Conservation (phyloP, 2,113 vertebrate species). For the Delphinus delphis region DNA sequence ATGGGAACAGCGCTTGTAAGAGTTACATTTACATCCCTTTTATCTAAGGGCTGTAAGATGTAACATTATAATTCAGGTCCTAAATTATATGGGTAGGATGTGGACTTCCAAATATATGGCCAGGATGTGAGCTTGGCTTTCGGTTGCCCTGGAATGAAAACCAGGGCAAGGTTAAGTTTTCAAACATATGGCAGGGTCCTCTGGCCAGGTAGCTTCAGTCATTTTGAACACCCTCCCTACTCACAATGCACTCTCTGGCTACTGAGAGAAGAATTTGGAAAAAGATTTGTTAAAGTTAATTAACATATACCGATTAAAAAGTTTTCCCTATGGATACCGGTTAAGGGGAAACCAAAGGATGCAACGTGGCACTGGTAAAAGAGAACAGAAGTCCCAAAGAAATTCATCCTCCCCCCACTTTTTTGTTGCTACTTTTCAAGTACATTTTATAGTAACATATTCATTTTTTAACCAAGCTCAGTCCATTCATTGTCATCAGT, state of each 20-base stretch:
- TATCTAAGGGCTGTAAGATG: not conserved
- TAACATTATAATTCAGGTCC: not conserved
- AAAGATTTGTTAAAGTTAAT: not conserved
- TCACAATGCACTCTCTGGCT: not conserved
- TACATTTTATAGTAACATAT: not conserved
- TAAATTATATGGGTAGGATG: constrained; percentile 20
- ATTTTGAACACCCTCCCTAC: not conserved
- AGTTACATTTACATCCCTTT: constrained; percentile 19
- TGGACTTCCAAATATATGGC: not conserved
- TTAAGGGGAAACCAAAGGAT: not conserved
- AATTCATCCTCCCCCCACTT: not conserved
- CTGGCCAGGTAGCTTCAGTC: not conserved
- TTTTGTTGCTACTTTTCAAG: not conserved
- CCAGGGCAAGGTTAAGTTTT: not conserved
- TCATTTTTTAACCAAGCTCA: constrained; percentile 36
- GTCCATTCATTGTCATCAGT: not conserved
- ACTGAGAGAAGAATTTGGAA: constrained; percentile 7
- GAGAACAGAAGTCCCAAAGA: not conserved
- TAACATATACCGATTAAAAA: not conserved
- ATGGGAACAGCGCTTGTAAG: not conserved
- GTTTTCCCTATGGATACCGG: not conserved
- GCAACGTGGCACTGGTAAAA: not conserved
- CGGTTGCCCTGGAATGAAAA: not conserved
- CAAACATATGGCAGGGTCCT: not conserved
- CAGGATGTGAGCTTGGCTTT: not conserved